Conservation (phyloP, 2,888 invertebrate species). For the Agriopis leucophaearia region DNA sequence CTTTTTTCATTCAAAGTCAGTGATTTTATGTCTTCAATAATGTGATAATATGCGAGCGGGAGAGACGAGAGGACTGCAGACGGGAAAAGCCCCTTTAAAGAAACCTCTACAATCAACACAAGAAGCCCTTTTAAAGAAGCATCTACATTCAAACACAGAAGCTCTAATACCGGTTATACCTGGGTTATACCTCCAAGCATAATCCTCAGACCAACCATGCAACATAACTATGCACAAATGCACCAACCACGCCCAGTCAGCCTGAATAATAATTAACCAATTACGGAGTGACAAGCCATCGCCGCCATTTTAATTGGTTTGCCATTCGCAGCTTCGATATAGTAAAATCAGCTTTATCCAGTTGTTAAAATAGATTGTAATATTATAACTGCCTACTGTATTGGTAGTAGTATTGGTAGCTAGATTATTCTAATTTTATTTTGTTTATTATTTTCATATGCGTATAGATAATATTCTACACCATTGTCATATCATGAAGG, state of each 20-base stretch:
- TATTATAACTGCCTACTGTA: constrained; percentile 2
- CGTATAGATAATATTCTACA: too few relatives aligned
- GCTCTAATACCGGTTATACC: constrained; percentile 38
- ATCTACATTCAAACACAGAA: constrained; percentile 5
- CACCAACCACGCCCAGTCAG: constrained; percentile 69
- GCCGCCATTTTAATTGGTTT: constrained; percentile 82
- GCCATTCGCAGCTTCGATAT: constrained; percentile 68
- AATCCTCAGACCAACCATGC: constrained; percentile 25
- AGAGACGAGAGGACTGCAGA: too few relatives aligned
- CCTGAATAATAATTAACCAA: constrained; percentile 84
- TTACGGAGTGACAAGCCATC: constrained; percentile 80
- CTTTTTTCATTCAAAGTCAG: too few relatives aligned
- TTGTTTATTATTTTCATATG: not conserved
- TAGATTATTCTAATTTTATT: not conserved
- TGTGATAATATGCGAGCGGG: too few relatives aligned
- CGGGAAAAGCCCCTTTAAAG: too few relatives aligned
- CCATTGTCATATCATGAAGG: too few relatives aligned
- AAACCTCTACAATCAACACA: too few relatives aligned
- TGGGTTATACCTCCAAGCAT: constrained; percentile 21
- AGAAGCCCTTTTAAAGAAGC: too few relatives aligned
- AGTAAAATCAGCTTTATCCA: constrained; percentile 54
- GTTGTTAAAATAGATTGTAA: constrained; percentile 47
- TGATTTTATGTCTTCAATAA: too few relatives aligned
- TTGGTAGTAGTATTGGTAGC: not conserved
- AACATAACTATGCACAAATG: constrained; percentile 55